phyloP scores from a whole-genome alignment of 2,797 vertebrate species.

The Pangasius macronema region DNA sequence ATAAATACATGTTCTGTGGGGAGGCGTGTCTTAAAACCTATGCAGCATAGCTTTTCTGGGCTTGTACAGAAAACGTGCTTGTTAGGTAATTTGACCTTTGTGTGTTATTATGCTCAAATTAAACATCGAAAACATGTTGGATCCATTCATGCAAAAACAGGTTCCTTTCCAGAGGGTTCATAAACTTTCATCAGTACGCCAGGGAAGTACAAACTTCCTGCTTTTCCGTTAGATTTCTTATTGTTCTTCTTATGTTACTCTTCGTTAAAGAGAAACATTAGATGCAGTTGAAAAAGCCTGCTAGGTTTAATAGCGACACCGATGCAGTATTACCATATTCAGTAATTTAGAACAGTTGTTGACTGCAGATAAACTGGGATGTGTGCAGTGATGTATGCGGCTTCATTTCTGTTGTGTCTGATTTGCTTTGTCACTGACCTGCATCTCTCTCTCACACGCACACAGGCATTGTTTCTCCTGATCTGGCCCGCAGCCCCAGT shows the following conservation, averaged over 20 bases:
- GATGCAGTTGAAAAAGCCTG: background rate
- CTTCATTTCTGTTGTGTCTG: background rate
- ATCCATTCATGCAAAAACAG: background rate
- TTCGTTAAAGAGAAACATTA: background rate
- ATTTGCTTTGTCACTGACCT: background rate
- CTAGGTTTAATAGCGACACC: background rate
- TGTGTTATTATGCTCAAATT: background rate
- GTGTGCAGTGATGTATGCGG: background rate
- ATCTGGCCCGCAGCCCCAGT: constrained; percentile 77
- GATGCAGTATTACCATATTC: background rate
- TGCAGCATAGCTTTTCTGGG: too few species aligned
- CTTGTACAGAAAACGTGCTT: background rate
- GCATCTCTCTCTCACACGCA: constrained; percentile 20
- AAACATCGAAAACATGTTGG: background rate
- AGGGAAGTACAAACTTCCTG: background rate
- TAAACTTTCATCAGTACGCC: background rate
- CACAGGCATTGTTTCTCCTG: constrained; percentile 83
- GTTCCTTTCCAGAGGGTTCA: background rate
- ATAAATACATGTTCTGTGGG: background rate
- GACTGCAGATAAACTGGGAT: background rate
- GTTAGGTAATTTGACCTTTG: background rate
- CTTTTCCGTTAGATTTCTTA: background rate
- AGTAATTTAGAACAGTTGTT: background rate
- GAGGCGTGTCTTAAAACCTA: background rate
- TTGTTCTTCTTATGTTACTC: background rate